Evolutionary conservation across 64 coral and sea anemone genomes (phyloP).

Genomic region (Montipora cactus): DNA sequence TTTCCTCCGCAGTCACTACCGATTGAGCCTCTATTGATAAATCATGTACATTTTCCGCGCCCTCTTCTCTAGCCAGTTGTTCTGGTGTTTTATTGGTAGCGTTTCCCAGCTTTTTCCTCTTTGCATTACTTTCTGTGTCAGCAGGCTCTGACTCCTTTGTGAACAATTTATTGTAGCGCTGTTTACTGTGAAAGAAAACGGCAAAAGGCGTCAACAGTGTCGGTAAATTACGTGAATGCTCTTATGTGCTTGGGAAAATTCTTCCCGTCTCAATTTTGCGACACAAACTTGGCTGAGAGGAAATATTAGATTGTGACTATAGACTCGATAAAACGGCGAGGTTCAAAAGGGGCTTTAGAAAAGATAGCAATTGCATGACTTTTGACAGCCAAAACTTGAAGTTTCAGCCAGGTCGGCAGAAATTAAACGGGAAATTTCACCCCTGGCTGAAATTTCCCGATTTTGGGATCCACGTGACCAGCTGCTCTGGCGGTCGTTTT

Average conservation of each 20-base stretch:
- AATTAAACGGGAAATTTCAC: too few relatives aligned
- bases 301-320: background rate
- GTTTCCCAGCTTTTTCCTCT: background rate
- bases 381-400: too few relatives aligned
- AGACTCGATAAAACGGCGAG: too few relatives aligned
- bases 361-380: too few relatives aligned
- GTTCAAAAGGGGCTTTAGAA: too few relatives aligned
- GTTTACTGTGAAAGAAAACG: constrained; percentile 7
- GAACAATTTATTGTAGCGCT: constrained; percentile 60
- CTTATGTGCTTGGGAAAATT: too few relatives aligned
- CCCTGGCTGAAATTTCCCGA: too few relatives aligned
- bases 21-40: constrained; percentile 1
- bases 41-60: background rate
- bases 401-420: too few relatives aligned
- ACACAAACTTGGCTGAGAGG: background rate
- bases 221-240: too few relatives aligned
- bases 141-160: background rate
- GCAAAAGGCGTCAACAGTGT: background rate
- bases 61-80: background rate
- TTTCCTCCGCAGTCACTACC: background rate
- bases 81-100: background rate
- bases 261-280: too few relatives aligned
- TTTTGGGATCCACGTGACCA: too few relatives aligned
- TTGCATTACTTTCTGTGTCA: background rate
- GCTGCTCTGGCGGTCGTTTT: too few relatives aligned